Conservation (phyloP, 2,888 invertebrate genomes). For the Spisula subtruncata region DNA sequence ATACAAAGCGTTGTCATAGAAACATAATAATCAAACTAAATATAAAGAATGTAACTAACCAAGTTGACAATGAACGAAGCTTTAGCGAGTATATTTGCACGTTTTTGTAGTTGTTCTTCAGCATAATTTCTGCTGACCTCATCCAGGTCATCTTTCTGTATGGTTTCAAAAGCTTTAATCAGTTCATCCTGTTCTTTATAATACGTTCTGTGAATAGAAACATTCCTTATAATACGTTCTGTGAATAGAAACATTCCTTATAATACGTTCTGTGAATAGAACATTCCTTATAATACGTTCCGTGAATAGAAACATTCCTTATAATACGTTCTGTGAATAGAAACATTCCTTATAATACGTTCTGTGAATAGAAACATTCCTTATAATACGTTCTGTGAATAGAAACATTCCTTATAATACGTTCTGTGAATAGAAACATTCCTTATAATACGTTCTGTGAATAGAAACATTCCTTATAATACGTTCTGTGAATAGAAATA, state of each 20-base stretch:
- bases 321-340: conserved; percentile 83
- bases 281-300: conserved; percentile 84
- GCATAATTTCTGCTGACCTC: conserved; percentile 67
- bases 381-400: conserved; percentile 85
- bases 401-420: conserved; percentile 82
- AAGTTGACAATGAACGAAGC: conserved; percentile 80
- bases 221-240: conserved; percentile 85
- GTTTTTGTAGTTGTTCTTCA: conserved; percentile 38
- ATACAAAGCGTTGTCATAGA: no score
- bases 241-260: conserved; percentile 74
- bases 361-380: conserved; percentile 72
- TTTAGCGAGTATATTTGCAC: conserved; percentile 75
- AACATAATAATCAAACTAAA: no score
- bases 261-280: conserved; percentile 82
- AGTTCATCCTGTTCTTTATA: conserved; percentile 86
- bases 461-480: conserved; percentile 81
- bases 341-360: conserved; percentile 84
- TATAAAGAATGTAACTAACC: conserved; percentile 64
- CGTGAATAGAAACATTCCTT: conserved; percentile 76
- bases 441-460: conserved; percentile 85
- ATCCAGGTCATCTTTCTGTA: conserved; percentile 76
- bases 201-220: conserved; percentile 78
- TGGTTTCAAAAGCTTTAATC: conserved; percentile 84
- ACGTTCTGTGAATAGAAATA: conserved; percentile 76
- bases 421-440: conserved; percentile 75